phyloP scores from a whole-genome alignment of 2,888 invertebrate genomes.

The Cyrtodaria siliqua region DNA sequence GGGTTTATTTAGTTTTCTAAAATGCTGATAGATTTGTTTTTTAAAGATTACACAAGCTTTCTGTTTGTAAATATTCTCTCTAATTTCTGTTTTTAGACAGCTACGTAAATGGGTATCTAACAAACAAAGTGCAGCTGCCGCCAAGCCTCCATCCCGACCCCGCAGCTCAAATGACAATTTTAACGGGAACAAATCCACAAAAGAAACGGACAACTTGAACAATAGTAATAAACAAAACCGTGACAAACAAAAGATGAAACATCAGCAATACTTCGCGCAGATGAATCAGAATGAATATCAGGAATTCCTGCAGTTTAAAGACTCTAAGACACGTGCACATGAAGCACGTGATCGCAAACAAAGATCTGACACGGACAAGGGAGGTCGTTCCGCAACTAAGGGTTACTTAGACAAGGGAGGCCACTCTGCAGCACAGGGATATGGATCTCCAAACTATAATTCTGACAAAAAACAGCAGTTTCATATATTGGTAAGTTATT shows the following conservation, averaged over 20 bases:
- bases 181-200: slow-evolving; percentile 16
- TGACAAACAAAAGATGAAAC: slow-evolving; percentile 71
- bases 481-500: slow-evolving; percentile 65
- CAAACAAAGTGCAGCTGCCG: slow-evolving; percentile 12
- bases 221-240: slow-evolving; percentile 44
- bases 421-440: slow-evolving; percentile 27
- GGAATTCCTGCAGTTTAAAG: slow-evolving; percentile 70
- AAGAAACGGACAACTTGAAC: slow-evolving; percentile 42
- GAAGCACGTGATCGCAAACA: slow-evolving; percentile 46
- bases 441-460: slow-evolving; percentile 54
- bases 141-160: slow-evolving; percentile 14
- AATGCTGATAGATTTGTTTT: no score
- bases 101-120: slow-evolving; percentile 67
- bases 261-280: slow-evolving; percentile 74
- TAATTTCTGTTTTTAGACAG: slow-evolving; percentile 61
- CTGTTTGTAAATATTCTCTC: no score
- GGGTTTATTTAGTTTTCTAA: no score
- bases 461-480: slow-evolving; percentile 61
- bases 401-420: slow-evolving; percentile 24
- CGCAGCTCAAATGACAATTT: slow-evolving; percentile 16
- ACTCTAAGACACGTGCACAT: slow-evolving; percentile 40
- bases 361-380: slow-evolving; percentile 28
- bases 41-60: no score
- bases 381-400: slow-evolving; percentile 19
- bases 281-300: slow-evolving; percentile 74